Evolutionary conservation across 2,888 invertebrate species (phyloP), one percentile per base, ranked within the genome.

Genomic region (Seira ritae): DNA sequence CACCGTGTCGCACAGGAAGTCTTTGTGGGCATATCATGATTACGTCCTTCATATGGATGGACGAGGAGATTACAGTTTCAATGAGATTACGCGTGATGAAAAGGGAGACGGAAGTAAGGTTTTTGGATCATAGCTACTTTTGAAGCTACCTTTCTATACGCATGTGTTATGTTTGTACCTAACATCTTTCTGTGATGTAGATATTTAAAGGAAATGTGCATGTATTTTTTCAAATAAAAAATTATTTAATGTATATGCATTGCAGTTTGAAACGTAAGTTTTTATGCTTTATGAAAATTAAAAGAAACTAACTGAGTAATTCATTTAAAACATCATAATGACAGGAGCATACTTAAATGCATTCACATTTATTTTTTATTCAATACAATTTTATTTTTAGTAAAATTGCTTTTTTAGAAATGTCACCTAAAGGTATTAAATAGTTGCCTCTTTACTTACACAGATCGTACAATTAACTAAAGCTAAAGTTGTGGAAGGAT

Each of bases 11-110:
- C 99, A 99, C 91, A 94, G 99, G 88, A 96, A 97, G 90, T 98
- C 98, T 0, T 92, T 98, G n/a, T 98, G 98, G 98, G 95, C 95
- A 90, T 97, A 98, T 91, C 98, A 98, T 91, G 98, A 98, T 76
- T 88, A 84, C 80, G 98, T 95, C 90, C 92, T 99, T 79, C 96
- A 97, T 90, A 97, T 99, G 94, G 99, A 99, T 92, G 99, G 99
- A 0, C 93, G 97, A 89, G 99, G 99, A 71, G 92, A 93, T 1
- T 98, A 95, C 91, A 95, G 95, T 87, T 99, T 97, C 91, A 95
- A 94, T 78, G 93, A 93, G 74, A 99, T 99, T 60, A 62, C 12
- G 10, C 68, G 46, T 22, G 17, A 50, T 8, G 69, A 68, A 12
- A 74, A 37, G 89, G 96, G 97, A 90, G 93, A 94, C 84, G 94